A percentile compares a stretch with the other conserved stretches of the same genome.
Evolutionary conservation across 2,888 invertebrate genomes (phyloP).

Genomic region (Agrochola circellaris): DNA sequence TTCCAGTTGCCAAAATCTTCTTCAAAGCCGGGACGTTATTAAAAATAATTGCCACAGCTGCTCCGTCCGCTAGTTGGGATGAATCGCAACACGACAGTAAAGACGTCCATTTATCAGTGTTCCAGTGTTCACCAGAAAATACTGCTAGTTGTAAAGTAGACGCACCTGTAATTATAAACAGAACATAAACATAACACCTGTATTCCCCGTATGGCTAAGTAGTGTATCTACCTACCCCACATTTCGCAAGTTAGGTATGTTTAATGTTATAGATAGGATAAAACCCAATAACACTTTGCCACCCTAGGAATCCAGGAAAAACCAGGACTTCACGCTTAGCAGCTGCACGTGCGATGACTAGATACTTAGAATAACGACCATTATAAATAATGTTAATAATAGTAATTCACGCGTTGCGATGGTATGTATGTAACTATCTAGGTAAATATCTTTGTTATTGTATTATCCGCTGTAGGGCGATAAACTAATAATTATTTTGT

Average conservation of each 20-base stretch:
- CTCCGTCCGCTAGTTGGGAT: constrained; percentile 87
- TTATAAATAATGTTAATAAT: too few relatives aligned
- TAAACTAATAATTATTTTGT: background rate
- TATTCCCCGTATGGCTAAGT: background rate
- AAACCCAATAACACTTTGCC: background rate
- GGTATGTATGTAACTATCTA: too few relatives aligned
- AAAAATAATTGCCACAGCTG: constrained; percentile 87
- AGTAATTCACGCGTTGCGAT: too few relatives aligned
- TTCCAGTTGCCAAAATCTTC: constrained; percentile 83
- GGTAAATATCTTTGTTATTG: too few relatives aligned
- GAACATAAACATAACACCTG: background rate
- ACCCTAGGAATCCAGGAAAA: background rate
- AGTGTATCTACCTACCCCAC: background rate
- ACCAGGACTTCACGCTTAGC: background rate
- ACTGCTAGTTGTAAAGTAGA: constrained; percentile 87
- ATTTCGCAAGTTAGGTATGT: background rate
- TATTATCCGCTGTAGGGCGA: background rate
- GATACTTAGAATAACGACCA: background rate
- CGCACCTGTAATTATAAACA: constrained; percentile 75
- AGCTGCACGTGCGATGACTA: background rate
- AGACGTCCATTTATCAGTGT: constrained; percentile 80
- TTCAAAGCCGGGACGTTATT: constrained; percentile 81
- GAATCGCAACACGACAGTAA: constrained; percentile 86
- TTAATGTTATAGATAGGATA: background rate
- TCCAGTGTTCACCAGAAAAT: constrained; percentile 84